These are phyloP conservation scores for Sympetrum striolatum DNA, from an alignment of 2,888 invertebrate genomes.

Conservation along the genomic window DNA sequence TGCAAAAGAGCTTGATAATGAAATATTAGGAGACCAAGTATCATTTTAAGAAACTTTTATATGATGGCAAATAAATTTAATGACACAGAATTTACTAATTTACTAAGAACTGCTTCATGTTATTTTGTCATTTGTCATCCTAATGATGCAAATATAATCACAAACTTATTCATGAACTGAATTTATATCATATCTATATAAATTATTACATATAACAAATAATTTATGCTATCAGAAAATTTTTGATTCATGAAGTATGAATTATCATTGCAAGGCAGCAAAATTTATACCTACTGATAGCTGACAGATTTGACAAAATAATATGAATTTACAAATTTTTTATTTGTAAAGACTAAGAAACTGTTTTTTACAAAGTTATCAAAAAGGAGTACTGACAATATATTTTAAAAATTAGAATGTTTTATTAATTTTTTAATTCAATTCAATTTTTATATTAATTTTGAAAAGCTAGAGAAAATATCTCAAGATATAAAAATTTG, in stretches of 20 bases:
- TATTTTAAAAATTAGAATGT: not conserved
- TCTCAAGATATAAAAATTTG: not conserved
- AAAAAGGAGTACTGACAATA: not conserved
- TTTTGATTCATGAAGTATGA: not conserved
- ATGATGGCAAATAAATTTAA: not conserved
- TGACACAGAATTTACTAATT: not conserved
- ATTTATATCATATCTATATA: not conserved
- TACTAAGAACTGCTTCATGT: not conserved
- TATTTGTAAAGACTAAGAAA: not conserved
- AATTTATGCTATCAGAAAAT: not conserved
- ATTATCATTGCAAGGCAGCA: not conserved
- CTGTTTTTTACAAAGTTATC: not conserved
- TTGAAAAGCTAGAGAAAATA: not conserved
- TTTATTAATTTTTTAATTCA: not conserved
- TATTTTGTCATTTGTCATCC: not conserved
- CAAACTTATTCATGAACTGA: not conserved
- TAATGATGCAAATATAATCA: too few relatives aligned
- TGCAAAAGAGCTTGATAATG: conserved; percentile 2
- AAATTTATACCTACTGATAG: not conserved
- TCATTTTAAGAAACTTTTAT: not conserved
- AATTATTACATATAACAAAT: too few relatives aligned
- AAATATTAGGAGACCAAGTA: conserved; percentile 3
- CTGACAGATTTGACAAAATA: not conserved
- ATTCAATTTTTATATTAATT: not conserved
- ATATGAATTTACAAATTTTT: not conserved